Conservation (phyloP, 2,113 vertebrate species). For the Trogon melanurus region DNA sequence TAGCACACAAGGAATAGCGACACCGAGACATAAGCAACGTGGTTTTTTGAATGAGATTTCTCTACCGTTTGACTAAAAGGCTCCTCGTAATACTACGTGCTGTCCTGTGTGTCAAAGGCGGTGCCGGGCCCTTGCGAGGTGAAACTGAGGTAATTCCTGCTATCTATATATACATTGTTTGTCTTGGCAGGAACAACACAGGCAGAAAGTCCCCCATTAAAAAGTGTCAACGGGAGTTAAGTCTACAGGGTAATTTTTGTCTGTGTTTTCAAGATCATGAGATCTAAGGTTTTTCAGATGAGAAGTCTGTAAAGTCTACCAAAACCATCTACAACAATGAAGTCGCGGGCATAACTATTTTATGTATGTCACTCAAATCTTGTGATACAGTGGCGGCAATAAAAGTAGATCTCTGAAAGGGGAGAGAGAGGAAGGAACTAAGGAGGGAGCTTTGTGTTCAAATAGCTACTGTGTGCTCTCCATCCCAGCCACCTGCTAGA, state of each 20-base stretch:
- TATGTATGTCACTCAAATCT: not conserved
- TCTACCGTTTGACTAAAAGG: not conserved
- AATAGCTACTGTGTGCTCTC: not conserved
- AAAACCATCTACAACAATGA: not conserved
- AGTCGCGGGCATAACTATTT: not conserved
- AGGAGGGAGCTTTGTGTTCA: not conserved
- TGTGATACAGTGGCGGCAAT: not conserved
- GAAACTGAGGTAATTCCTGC: not conserved
- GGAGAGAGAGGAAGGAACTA: not conserved
- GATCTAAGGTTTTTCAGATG: not conserved
- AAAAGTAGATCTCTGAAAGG: not conserved
- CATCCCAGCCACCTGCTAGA: constrained; percentile 64
- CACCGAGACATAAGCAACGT: not conserved
- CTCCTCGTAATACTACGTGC: not conserved
- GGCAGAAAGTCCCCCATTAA: not conserved
- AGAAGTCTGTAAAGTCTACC: not conserved
- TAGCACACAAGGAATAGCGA: not conserved
- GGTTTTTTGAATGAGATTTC: not conserved
- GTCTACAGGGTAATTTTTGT: not conserved
- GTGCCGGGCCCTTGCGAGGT: not conserved
- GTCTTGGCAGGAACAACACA: constrained; percentile 24
- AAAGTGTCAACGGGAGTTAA: constrained; percentile 14
- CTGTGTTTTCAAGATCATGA: not conserved
- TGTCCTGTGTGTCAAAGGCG: not conserved
- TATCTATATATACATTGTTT: not conserved